phyloP scores from a whole-genome alignment of 2,797 vertebrate species.

The Poeciliopsis infans region DNA sequence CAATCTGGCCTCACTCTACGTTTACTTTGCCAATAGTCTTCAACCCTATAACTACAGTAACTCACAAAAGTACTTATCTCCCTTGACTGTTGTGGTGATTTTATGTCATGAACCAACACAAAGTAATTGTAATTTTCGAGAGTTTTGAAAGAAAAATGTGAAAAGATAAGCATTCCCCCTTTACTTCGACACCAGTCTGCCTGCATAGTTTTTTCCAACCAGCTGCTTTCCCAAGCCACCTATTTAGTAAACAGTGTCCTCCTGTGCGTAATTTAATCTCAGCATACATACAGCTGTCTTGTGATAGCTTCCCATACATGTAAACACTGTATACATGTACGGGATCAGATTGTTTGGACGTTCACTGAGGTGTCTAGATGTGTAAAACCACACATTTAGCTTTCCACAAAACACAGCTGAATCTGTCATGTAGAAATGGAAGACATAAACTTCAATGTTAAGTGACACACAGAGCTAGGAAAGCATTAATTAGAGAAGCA shows the following conservation, averaged over 20 bases:
- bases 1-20: slow-evolving; percentile 20
- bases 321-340: neutral
- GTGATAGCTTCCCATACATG: neutral
- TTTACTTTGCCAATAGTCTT: slow-evolving; percentile 17
- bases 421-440: neutral
- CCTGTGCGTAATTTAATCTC: neutral
- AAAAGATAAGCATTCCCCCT: neutral
- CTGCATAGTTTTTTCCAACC: neutral
- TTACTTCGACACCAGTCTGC: neutral
- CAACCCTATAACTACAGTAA: slow-evolving; percentile 31
- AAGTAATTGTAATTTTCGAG: neutral
- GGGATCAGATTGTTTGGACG: neutral
- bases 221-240: neutral
- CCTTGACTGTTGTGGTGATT: neutral
- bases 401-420: neutral
- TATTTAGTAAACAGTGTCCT: neutral
- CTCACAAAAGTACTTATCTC: neutral
- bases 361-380: neutral
- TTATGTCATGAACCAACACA: neutral
- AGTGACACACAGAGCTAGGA: neutral
- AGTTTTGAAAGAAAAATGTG: neutral
- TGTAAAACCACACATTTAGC: neutral
- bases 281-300: neutral
- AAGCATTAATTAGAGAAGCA: neutral
- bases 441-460: neutral